Evolutionary conservation across 2,888 invertebrate genomes (phyloP), one percentile per base, ranked within the genome.

Genomic region (Ennomos quercinarius): DNA sequence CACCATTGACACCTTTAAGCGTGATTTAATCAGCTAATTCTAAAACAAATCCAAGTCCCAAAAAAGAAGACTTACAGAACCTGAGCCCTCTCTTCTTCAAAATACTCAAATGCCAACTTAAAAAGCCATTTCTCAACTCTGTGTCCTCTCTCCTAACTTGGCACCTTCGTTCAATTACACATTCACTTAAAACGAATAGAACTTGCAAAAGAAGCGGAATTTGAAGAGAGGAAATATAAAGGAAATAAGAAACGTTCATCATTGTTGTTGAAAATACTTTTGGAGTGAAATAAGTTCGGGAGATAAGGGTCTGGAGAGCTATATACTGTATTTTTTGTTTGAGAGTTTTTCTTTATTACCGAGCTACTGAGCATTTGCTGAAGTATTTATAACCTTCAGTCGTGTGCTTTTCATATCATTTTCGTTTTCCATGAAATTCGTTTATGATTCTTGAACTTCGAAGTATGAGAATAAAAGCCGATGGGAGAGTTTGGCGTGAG

Each of bases 161-260:
- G 10, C 37, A 44, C 38, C 50, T 61, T 47, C 56, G 49, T 58
- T 51, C 47, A 44, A 57, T 63, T 57, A 61, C 54, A 57, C 59
- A 61, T 59, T 63, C 57, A 48, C 51, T 58, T 64, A 52, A 9
- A 47, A 38, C 51, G 52, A 56, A 43, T 37, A 35, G 52, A 55
- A 57, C 45, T 45, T 47, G 41, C 44, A 57, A 61, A 61, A 48
- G 38, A 58, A 57, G 45, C 44, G 40, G 11, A 40, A 42, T 17
- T 47, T 13, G 10, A 43, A 48, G 39, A 40, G 40, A 50, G 46
- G 51, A 40, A 63, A 55, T 48, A 54, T 44, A 53, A 54, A 50
- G 49, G 27, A 49, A 49, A 49, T 37, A 57, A 48, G 27, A 38
- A 44, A 36, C 60, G 47, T 47, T 50, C 39, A 49, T 54, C 37